Conservation (phyloP, 2,797 vertebrate genomes). For the Lutjanus campechanus region DNA sequence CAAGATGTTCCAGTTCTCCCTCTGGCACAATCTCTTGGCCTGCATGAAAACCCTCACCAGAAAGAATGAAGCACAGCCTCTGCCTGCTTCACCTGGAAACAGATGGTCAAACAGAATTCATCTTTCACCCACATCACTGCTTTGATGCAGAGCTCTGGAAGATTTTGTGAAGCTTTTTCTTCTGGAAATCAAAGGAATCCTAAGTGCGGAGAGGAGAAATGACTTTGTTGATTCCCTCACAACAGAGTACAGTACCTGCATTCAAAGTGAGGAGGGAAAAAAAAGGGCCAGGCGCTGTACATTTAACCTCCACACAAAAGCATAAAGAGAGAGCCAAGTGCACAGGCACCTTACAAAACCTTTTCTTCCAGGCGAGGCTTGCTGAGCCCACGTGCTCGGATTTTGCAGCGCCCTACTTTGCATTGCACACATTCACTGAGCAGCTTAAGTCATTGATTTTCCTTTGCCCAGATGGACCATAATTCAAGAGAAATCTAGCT, state of each 20-base stretch:
- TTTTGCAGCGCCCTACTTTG: not conserved
- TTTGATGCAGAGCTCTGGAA: not conserved
- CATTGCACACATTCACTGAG: not conserved
- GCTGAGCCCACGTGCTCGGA: conserved; percentile 19
- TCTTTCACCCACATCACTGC: not conserved
- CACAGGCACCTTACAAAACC: not conserved
- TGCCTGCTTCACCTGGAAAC: conserved; percentile 21
- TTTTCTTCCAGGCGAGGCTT: conserved; percentile 15
- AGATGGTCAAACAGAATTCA: conserved; percentile 29
- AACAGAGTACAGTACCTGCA: conserved; percentile 1
- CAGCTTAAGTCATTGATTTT: conserved; percentile 13
- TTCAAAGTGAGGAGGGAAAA: not conserved
- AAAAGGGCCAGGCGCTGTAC: not conserved
- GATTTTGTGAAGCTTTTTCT: conserved; percentile 6
- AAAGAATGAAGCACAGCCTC: not conserved
- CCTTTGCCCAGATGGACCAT: accelerated
- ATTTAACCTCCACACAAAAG: not conserved
- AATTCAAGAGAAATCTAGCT: not conserved
- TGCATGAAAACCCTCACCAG: not conserved
- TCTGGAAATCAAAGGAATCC: conserved; percentile 37
- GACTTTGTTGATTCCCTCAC: conserved; percentile 8
- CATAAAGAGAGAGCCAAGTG: not conserved
- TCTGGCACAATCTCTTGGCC: not conserved
- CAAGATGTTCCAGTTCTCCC: conserved; percentile 12
- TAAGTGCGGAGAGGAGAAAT: not conserved